Base-by-base conservation (phyloP, 2,797 vertebrate genomes). In the Selene dorsalis region DNA sequence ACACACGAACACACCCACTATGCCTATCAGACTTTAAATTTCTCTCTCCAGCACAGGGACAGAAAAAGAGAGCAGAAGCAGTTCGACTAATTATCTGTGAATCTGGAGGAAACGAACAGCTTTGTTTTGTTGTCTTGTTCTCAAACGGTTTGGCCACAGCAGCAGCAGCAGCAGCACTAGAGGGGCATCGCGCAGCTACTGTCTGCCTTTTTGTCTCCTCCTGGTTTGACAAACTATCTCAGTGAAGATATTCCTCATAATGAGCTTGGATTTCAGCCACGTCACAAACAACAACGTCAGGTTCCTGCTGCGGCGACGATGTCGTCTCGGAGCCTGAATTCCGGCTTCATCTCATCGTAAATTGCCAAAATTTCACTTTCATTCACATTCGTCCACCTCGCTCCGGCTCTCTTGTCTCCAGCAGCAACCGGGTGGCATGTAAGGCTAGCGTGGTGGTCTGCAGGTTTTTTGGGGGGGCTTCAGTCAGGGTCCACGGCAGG, bases 361-460 rank as follows among this genome's bases (percentile, higher is more conserved):
- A 80, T 82, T n/a, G 48, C 11, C 18, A 35, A n/a, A 63, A 84
- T 14, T 79, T 79, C 56, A 68, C 43, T 74, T 74, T 74, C 43
- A 75, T 64, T 84, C 62, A 63, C 72, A 57, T 35, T 35, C 7
- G 7, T 82, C 75, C 63, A 64, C 80, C 67, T 69, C 22, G 13
- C 50, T 60, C 24, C 30, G 24, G 32, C 64, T 62, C 62, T 80
- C 58, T 0, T 0, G 91, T 94, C 76, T 90, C 94, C 88, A 77
- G 78, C 57, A 60, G 92, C 87, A 93, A 94, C 93, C 24, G 52
- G 4, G 71, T 53, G 90, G 92, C 77, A 94, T 90, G 86, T 48
- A 4, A 55, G 30, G 75, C 83, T 79, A 86, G 85, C 86, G 90
- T 74, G 93, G 93, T 94, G 93, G 94, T 94, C 93, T 81, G 77